Base-by-base conservation (phyloP, 2,797 vertebrate genomes). In the Erpetoichthys calabaricus region DNA sequence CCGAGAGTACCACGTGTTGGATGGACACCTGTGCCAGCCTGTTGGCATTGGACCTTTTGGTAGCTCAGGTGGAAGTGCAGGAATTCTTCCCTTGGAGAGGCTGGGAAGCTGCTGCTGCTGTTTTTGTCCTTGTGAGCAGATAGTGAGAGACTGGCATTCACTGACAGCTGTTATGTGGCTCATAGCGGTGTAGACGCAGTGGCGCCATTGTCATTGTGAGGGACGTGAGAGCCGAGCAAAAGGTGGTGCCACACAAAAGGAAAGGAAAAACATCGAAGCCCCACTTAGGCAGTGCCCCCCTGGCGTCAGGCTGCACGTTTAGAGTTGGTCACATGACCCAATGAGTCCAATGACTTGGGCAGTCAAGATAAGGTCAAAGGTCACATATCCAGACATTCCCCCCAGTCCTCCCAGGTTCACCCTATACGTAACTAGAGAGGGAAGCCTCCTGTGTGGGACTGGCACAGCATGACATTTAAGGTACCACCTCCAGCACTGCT, bases 381-480 rank as follows among this genome's bases (percentile, higher is more conserved):
- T 50, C 52, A 6, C 4, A 2, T 3, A 2, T 7, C 52, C 52
- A 6, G 8, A 7, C 6, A 8, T 6, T 53, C 52, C 52, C 6
- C 4, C 6, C 52, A 8, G 9, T 5, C 4, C 6, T 7, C 7
- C 52, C 52, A 9, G 52, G 6, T 6, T 7, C 7, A 25, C 25
- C 25, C 69, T 73, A 73, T 72, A 70, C 73, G 82, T 83, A 73
- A 78, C 76, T 73, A 69, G 66, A 72, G 5, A 47, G 67, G 68
- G 45, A 7, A 52, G 45, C 10, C 45, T 8, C 51, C 56, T 44
- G 47, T 42, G 47, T 25, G 25, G 25, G 51, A 49, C 57, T 50
- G 60, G 58, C 10, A 45, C 9, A 46, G 51, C 42, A 52, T 53
- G 56, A 57, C 25, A 25, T 25, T n/a, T n/a, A n/a, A n/a, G n/a